Evolutionary conservation across 2,797 vertebrate genomes (phyloP).

Genomic region (Poliocrania exsul): DNA sequence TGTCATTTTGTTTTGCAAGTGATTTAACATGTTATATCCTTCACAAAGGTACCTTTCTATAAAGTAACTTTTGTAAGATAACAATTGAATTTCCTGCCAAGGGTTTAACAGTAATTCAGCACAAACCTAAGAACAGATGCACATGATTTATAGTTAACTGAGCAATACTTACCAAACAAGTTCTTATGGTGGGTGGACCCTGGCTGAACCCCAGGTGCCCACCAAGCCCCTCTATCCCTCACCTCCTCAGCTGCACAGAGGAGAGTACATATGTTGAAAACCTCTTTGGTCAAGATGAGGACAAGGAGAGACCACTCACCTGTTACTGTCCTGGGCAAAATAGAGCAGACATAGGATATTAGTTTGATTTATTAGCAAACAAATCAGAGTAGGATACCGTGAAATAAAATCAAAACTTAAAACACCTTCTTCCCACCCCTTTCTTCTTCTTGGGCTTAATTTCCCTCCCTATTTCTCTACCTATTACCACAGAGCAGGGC

Average conservation of each 20-base stretch:
- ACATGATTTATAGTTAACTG: not conserved
- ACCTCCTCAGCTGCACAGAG: not conserved
- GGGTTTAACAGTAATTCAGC: not conserved
- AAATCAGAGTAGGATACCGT: not conserved
- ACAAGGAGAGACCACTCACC: not conserved
- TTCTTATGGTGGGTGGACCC: not conserved
- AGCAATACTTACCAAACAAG: not conserved
- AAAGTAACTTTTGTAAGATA: not conserved
- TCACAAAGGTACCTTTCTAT: not conserved
- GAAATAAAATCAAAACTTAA: not conserved
- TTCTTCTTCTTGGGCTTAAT: not conserved
- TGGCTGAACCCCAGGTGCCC: not conserved
- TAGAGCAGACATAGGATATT: not conserved
- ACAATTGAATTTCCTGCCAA: not conserved
- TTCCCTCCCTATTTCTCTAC: not conserved
- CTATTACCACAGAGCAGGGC: fast-evolving
- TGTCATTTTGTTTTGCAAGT: not conserved
- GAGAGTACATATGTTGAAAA: fast-evolving
- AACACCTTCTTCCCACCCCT: not conserved
- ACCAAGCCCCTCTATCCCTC: not conserved
- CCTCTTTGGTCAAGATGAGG: not conserved
- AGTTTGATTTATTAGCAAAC: not conserved
- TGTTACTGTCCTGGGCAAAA: not conserved
- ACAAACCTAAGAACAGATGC: not conserved
- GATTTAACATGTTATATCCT: not conserved